Conservation (phyloP, 2,797 vertebrate genomes). For the Spondyliosoma cantharus region DNA sequence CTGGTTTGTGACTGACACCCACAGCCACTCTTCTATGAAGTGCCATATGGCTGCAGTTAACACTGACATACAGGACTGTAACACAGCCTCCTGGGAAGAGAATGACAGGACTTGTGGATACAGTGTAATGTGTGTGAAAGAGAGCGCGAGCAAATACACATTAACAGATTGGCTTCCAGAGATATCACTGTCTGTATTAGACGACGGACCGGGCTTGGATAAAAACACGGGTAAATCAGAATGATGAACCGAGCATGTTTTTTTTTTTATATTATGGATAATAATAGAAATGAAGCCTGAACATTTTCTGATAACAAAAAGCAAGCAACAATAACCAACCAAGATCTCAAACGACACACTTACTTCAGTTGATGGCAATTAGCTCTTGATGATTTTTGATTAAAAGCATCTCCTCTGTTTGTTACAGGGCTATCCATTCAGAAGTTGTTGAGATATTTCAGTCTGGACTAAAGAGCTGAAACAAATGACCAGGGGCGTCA, state of each 20-base stretch:
- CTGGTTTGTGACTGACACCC: constrained; percentile 68
- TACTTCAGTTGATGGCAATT: background rate
- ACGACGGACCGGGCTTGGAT: constrained; percentile 20
- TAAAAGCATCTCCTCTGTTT: background rate
- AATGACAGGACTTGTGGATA: constrained; percentile 42
- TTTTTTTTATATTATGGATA: background rate
- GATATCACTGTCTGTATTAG: constrained; percentile 21
- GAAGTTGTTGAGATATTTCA: background rate
- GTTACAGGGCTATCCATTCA: background rate
- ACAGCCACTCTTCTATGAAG: constrained; percentile 56
- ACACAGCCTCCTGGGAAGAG: constrained; percentile 46
- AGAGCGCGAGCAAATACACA: constrained; percentile 37
- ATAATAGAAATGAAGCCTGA: background rate
- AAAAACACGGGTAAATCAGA: constrained; percentile 26
- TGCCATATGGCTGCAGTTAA: constrained; percentile 69
- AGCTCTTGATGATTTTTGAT: background rate
- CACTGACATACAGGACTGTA: constrained; percentile 61
- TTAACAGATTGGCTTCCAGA: constrained; percentile 33
- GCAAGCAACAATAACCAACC: background rate
- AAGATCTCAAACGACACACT: background rate
- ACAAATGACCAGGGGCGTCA: too few species aligned
- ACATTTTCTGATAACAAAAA: background rate
- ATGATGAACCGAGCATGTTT: background rate
- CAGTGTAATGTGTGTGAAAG: constrained; percentile 36
- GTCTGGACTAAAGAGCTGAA: background rate